These are phyloP conservation scores for Pygocentrus nattereri DNA, from an alignment of 2,797 vertebrate species.

Conservation along the genomic window DNA sequence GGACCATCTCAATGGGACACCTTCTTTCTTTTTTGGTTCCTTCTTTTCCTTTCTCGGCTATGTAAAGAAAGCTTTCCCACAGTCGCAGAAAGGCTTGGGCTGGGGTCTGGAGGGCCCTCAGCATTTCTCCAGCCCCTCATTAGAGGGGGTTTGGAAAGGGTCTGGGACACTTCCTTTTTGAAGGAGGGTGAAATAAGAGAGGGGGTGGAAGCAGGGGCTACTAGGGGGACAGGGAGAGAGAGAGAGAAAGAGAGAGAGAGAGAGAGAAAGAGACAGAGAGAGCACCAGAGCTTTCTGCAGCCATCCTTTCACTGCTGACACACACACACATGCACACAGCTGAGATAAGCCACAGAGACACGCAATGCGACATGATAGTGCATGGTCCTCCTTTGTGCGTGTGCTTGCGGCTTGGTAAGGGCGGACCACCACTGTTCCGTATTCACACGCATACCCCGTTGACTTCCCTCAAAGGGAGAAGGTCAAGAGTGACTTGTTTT, in stretches of 20 bases:
- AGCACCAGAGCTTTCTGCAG: conserved; percentile 4
- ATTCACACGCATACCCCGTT: not conserved
- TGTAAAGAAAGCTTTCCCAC: conserved; percentile 71
- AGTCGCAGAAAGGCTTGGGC: conserved; percentile 66
- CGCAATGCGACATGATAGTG: conserved; percentile 45
- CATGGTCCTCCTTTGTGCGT: conserved; percentile 16
- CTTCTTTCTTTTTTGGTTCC: conserved; percentile 28
- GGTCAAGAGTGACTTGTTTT: conserved; percentile 64
- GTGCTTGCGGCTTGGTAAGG: not conserved
- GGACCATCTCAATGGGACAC: conserved; percentile 35
- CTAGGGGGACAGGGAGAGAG: not conserved
- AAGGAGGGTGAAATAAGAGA: conserved; percentile 46
- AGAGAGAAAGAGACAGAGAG: not conserved
- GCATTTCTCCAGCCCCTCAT: conserved; percentile 72
- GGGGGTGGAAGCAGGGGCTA: conserved; percentile 1
- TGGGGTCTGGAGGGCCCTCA: conserved; percentile 73
- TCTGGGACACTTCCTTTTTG: conserved; percentile 60
- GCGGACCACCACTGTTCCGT: not conserved
- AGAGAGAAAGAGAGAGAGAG: conserved; percentile 13
- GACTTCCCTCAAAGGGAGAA: conserved; percentile 45
- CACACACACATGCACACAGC: conserved; percentile 36
- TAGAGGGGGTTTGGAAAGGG: conserved; percentile 64
- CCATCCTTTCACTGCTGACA: conserved; percentile 56
- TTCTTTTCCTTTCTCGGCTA: conserved; percentile 36
- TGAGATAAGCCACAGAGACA: conserved; percentile 58